These are phyloP conservation scores for Clarias gariepinus DNA, from an alignment of 2,113 vertebrate species.

Conservation along the genomic window DNA sequence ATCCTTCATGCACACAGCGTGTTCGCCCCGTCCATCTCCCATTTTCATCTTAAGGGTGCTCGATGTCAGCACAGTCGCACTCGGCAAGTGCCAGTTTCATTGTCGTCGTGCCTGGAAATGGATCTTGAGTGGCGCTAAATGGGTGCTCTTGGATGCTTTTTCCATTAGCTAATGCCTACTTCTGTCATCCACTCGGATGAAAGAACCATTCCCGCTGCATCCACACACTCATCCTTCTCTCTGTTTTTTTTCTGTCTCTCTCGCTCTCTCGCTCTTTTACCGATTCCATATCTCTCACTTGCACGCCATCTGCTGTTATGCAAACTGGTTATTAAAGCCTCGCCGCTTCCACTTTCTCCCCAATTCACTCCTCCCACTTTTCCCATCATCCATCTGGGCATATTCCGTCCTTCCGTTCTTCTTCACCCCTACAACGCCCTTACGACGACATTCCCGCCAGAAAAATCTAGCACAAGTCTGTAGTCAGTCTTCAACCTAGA, in stretches of 20 bases:
- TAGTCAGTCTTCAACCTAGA: background rate
- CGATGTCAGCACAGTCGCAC: conserved; percentile 60
- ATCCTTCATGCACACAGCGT: conserved; percentile 5
- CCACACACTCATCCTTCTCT: conserved; percentile 38
- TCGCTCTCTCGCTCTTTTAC: background rate
- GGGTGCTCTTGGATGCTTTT: conserved; percentile 60
- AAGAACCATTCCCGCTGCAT: conserved; percentile 48
- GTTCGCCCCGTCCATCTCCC: conserved; percentile 48
- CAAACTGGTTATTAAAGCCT: conserved; percentile 48
- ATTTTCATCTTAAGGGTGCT: conserved; percentile 71
- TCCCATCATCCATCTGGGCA: background rate
- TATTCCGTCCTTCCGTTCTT: background rate
- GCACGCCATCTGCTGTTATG: conserved; percentile 46
- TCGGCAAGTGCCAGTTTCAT: conserved; percentile 68
- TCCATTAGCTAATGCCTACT: conserved; percentile 81
- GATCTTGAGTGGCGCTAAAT: conserved; percentile 71
- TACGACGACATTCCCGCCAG: background rate
- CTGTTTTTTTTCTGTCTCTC: background rate
- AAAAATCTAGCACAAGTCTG: conserved; percentile 17
- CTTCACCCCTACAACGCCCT: background rate
- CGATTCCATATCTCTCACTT: conserved; percentile 21
- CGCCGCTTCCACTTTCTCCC: conserved; percentile 14
- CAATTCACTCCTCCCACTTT: background rate
- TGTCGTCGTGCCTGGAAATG: conserved; percentile 69
- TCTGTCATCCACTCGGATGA: conserved; percentile 64